A percentile compares a stretch with the other conserved stretches of the same genome.
Evolutionary conservation across 2,113 vertebrate species (phyloP).

Genomic region (Lamprologus sp.): DNA sequence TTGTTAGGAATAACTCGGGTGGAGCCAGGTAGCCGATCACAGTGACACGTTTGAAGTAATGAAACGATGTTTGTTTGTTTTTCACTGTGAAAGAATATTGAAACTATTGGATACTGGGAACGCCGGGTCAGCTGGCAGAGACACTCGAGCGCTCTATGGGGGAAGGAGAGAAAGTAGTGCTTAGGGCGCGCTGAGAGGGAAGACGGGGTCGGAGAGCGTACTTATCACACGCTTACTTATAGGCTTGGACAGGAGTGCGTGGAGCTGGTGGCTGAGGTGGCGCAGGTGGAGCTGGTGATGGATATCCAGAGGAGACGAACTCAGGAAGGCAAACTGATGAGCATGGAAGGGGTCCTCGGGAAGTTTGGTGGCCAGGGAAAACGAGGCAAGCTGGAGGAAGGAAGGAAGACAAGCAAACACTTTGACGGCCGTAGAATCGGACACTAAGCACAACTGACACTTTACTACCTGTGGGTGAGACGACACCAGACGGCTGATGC

Average conservation of each 20-base stretch:
- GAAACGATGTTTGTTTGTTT: background rate
- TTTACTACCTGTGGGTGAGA: background rate
- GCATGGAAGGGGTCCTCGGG: background rate
- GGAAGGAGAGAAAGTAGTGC: background rate
- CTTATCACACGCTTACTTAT: background rate
- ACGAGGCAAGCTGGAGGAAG: background rate
- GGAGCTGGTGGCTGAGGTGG: background rate
- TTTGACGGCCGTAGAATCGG: background rate
- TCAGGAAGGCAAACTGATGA: background rate
- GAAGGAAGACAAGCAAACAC: background rate
- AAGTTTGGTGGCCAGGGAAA: background rate
- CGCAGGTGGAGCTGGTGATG: background rate
- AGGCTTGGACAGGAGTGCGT: background rate
- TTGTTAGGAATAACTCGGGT: background rate
- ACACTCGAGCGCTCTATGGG: background rate
- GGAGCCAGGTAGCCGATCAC: background rate
- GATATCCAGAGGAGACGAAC: background rate
- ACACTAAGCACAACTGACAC: background rate
- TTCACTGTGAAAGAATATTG: background rate
- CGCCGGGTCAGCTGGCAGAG: background rate
- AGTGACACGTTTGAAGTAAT: background rate
- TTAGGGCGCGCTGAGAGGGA: background rate
- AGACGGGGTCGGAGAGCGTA: background rate
- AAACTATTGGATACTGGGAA: accelerated
- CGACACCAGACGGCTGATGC: background rate